Conservation (phyloP, 1,140 invertebrate species). For the Drosophila malerkotliana region DNA sequence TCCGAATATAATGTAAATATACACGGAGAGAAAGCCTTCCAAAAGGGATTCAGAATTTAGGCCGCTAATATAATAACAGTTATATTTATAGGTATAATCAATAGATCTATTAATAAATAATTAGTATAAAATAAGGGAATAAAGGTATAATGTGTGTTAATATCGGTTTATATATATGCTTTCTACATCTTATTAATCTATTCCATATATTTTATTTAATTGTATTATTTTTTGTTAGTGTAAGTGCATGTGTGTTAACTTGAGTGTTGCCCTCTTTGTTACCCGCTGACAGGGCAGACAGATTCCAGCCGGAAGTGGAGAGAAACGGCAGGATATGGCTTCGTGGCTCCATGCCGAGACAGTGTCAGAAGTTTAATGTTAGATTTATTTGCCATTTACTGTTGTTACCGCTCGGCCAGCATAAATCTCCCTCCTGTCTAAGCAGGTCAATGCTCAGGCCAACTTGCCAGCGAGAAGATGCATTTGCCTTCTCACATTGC, state of each 20-base stretch:
- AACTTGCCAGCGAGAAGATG: slow-evolving; percentile 38
- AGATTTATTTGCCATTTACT: slow-evolving; percentile 69
- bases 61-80: no score
- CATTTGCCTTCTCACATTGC: slow-evolving; percentile 35
- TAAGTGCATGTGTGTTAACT: slow-evolving; percentile 9
- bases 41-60: no score
- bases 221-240: neutral
- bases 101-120: no score
- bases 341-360: slow-evolving; percentile 59
- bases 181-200: neutral
- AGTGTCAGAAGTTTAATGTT: slow-evolving; percentile 75
- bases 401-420: slow-evolving; percentile 19
- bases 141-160: no score
- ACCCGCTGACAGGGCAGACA: slow-evolving; percentile 58
- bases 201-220: neutral
- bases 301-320: slow-evolving; percentile 56
- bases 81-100: no score
- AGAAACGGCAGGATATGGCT: slow-evolving; percentile 43
- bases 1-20: slow-evolving; percentile 23
- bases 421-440: slow-evolving; percentile 62
- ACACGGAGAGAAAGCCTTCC: neutral
- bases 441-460: slow-evolving; percentile 72
- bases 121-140: no score
- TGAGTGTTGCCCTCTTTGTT: slow-evolving; percentile 61
- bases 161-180: neutral